Evolutionary conservation across 2,888 invertebrate genomes (phyloP).

Genomic region (Hedya salicella): DNA sequence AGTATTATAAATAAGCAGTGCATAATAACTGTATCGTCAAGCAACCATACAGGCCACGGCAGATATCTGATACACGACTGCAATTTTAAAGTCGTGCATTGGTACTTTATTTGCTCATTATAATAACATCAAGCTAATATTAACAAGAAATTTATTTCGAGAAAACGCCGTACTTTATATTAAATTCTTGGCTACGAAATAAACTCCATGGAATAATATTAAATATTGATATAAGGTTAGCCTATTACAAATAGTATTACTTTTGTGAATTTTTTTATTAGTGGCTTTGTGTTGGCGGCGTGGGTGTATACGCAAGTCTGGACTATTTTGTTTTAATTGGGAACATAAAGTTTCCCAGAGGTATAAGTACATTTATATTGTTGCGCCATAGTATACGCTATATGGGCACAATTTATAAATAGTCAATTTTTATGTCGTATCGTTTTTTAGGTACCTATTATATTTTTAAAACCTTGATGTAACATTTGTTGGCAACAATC

Average conservation of each 20-base stretch:
- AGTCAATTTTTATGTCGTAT: no score
- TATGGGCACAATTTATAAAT: no score
- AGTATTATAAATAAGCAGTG: slow-evolving; percentile 8
- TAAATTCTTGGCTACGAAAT: neutral
- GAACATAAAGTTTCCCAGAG: no score
- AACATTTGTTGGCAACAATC: no score
- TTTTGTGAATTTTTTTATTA: neutral
- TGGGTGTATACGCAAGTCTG: neutral
- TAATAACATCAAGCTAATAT: slow-evolving; percentile 30
- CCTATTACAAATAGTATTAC: neutral
- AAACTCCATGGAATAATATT: slow-evolving; percentile 1
- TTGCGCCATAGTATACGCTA: no score
- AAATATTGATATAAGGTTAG: neutral
- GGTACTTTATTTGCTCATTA: slow-evolving; percentile 32
- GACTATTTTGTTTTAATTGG: neutral
- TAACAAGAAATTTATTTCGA: slow-evolving; percentile 11
- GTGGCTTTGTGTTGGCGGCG: neutral
- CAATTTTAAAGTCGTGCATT: slow-evolving; percentile 35
- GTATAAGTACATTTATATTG: no score
- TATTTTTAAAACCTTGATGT: no score
- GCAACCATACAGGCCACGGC: slow-evolving; percentile 19
- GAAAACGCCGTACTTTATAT: neutral
- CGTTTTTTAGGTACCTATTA: no score
- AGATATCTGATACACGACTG: slow-evolving; percentile 39
- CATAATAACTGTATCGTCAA: slow-evolving; percentile 21